phyloP scores from a whole-genome alignment of 1,140 invertebrate species.

The Goniozus legneri region DNA sequence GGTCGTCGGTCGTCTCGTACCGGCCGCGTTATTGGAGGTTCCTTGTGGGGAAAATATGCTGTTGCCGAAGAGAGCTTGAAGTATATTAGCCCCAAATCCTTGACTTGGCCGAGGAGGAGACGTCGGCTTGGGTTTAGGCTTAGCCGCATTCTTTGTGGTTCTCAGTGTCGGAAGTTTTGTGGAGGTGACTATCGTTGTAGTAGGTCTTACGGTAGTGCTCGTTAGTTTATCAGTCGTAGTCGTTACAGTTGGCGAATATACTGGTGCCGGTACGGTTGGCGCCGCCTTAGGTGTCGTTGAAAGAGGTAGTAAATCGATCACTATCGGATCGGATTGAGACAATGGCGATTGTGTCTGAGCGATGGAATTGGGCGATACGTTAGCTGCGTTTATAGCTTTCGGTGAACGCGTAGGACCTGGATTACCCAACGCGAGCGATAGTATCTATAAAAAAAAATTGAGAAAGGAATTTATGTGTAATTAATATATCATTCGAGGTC shows the following conservation, averaged over 20 bases:
- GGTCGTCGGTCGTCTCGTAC: slow-evolving; percentile 5
- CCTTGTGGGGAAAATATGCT: slow-evolving; percentile 23
- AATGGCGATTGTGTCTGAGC: neutral
- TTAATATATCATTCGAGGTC: neutral
- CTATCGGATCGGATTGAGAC: slow-evolving; percentile 26
- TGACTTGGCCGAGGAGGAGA: slow-evolving; percentile 18
- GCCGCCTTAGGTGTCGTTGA: no score
- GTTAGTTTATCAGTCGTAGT: neutral
- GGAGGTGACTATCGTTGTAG: slow-evolving; percentile 34
- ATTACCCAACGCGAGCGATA: slow-evolving; percentile 39
- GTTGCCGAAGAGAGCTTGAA: slow-evolving; percentile 41
- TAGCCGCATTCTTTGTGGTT: slow-evolving; percentile 24
- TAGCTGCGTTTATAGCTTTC: slow-evolving; percentile 39
- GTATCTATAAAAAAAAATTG: slow-evolving; percentile 34
- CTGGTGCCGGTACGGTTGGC: slow-evolving; percentile 31
- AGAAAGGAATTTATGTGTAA: neutral
- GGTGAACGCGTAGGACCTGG: slow-evolving; percentile 38
- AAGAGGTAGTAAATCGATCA: slow-evolving; percentile 31
- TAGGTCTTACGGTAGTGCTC: slow-evolving; percentile 35
- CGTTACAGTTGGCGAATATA: neutral
- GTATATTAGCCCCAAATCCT: slow-evolving; percentile 38
- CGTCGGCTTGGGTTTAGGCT: slow-evolving; percentile 25
- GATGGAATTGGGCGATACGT: slow-evolving; percentile 30
- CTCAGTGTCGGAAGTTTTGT: slow-evolving; percentile 25
- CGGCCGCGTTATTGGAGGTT: slow-evolving; percentile 10